phyloP scores from a whole-genome alignment of 2,888 invertebrate species.

The Aphidius colemani region DNA sequence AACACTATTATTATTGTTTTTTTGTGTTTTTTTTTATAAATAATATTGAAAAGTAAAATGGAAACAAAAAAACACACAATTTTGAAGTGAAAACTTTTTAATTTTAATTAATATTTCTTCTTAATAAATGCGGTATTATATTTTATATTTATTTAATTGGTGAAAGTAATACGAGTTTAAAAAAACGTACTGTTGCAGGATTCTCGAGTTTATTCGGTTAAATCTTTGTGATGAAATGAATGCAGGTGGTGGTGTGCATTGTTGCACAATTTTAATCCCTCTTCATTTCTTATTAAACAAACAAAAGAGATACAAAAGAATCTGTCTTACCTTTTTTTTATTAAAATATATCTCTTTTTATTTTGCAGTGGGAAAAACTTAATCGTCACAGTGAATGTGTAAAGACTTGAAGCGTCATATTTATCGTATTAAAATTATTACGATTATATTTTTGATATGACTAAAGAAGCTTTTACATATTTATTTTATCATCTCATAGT shows the following conservation, averaged over 20 bases:
- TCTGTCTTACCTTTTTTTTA: slow-evolving; percentile 8
- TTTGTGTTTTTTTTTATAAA: too few relatives aligned
- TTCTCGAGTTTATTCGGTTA: slow-evolving; percentile 29
- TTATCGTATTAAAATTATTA: background rate
- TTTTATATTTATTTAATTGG: slow-evolving; percentile 44
- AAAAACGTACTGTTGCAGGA: too few relatives aligned
- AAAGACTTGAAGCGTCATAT: slow-evolving; percentile 2
- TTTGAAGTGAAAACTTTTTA: too few relatives aligned
- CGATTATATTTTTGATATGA: too few relatives aligned
- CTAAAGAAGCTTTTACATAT: too few relatives aligned
- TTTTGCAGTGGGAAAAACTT: background rate
- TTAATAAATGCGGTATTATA: slow-evolving; percentile 31
- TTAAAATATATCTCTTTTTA: background rate
- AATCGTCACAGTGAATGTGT: slow-evolving; percentile 8
- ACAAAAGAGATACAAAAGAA: slow-evolving; percentile 1
- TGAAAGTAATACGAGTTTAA: slow-evolving; percentile 45
- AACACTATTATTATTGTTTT: too few relatives aligned
- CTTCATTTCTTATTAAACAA: slow-evolving; percentile 10
- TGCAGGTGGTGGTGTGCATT: slow-evolving; percentile 49
- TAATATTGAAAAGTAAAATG: too few relatives aligned
- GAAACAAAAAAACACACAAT: too few relatives aligned
- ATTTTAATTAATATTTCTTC: slow-evolving; percentile 38
- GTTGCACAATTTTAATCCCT: slow-evolving; percentile 42
- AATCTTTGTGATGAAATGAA: slow-evolving; percentile 47
- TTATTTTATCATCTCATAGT: too few relatives aligned